A percentile compares a stretch with the other conserved stretches of the same genome.
Conservation (phyloP, 2,113 vertebrate species). For the Ammodytes dubius region DNA sequence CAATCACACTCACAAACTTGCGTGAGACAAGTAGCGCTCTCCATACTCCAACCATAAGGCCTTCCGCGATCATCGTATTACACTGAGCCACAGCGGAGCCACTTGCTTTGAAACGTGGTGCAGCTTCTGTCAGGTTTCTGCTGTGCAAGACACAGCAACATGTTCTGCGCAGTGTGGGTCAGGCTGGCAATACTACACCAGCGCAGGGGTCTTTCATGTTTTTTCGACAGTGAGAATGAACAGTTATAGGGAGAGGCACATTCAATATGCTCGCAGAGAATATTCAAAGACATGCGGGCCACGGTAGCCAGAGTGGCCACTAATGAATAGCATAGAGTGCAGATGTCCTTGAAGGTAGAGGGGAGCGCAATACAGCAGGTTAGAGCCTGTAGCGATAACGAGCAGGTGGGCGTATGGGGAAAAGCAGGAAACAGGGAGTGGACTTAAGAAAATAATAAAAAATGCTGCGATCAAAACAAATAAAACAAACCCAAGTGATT, state of each 20-base stretch:
- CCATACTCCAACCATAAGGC: constrained; percentile 21
- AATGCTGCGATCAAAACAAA: not conserved
- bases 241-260: constrained; percentile 45
- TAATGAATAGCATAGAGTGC: constrained; percentile 50
- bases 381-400: constrained; percentile 34
- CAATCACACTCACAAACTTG: not conserved
- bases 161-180: constrained; percentile 29
- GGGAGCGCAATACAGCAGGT: constrained; percentile 33
- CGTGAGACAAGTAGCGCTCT: constrained; percentile 3
- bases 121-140: constrained; percentile 37
- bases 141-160: constrained; percentile 20
- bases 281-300: constrained; percentile 41
- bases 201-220: constrained; percentile 57
- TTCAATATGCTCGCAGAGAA: constrained; percentile 50
- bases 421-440: constrained; percentile 1
- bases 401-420: not conserved
- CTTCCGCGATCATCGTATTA: constrained; percentile 33
- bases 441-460: not conserved
- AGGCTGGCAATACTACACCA: constrained; percentile 8
- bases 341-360: constrained; percentile 29
- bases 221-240: constrained; percentile 32
- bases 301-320: not conserved
- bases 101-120: constrained; percentile 32
- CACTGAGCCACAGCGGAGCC: constrained; percentile 26
- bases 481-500: not conserved